Evolutionary conservation across 2,113 vertebrate genomes (phyloP).

Genomic region (Erythrolamprus reginae): DNA sequence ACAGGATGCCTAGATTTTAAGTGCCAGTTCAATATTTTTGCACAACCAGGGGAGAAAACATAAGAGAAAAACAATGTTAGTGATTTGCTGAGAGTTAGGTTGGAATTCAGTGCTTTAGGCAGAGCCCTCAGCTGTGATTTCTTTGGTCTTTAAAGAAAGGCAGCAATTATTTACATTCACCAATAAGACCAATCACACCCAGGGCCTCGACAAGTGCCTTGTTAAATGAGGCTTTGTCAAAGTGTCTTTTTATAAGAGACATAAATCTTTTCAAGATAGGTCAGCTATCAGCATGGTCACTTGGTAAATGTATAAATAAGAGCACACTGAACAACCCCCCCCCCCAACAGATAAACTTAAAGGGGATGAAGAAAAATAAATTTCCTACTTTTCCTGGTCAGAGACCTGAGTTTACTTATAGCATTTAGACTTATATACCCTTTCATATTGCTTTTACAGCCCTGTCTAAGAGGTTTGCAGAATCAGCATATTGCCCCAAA

Average conservation of each 20-base stretch:
- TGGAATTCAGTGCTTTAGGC: background rate
- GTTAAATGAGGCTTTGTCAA: slow-evolving; percentile 34
- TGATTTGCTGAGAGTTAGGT: background rate
- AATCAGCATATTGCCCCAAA: too few species aligned
- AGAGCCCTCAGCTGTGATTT: background rate
- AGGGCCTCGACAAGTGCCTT: slow-evolving; percentile 35
- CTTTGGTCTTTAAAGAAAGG: slow-evolving; percentile 7
- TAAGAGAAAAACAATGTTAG: background rate
- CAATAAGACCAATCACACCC: background rate
- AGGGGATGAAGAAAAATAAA: slow-evolving; percentile 53
- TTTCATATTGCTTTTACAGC: too few species aligned
- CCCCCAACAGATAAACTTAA: slow-evolving; percentile 53
- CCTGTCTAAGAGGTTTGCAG: too few species aligned
- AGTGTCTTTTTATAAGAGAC: slow-evolving; percentile 38
- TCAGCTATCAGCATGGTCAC: slow-evolving; percentile 30
- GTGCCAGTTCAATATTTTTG: background rate
- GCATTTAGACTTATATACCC: too few species aligned
- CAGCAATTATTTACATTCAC: slow-evolving; percentile 25
- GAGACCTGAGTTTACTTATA: slow-evolving; percentile 33
- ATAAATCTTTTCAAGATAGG: slow-evolving; percentile 50
- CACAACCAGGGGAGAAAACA: background rate
- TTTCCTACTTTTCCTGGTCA: slow-evolving; percentile 52
- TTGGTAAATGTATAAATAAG: slow-evolving; percentile 50
- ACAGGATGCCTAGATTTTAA: background rate
- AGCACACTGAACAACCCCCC: background rate